Base-by-base conservation (phyloP, 2,113 vertebrate genomes). In the Tympanuchus pallidicinctus region DNA sequence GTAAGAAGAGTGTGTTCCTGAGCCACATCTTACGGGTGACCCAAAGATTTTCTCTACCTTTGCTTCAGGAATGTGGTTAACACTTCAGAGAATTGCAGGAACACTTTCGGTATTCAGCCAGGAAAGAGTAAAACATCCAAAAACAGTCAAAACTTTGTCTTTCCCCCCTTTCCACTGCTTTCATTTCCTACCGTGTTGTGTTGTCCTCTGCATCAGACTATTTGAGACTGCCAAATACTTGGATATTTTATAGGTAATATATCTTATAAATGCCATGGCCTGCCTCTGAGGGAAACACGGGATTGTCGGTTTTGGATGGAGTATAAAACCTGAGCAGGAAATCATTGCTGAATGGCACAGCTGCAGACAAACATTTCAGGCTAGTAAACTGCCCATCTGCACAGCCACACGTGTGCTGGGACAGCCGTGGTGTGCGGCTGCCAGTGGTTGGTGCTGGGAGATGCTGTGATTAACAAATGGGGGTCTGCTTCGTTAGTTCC, bases 231-330 rank as follows among this genome's bases (percentile, higher is more conserved):
- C 95, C 95, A 96, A 96, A 96, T 95, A 88, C 69, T 93, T 91
- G 89, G 89, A 59, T 93, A 94, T 95, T 96, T 97, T 96, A 95
- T 94, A 95, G 93, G 95, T 96, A 95, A 95, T 95, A 93, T 93
- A 95, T 96, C 94, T 94, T 97, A 95, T 92, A 97, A 96, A 96
- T 97, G 94, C 95, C 93, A 82, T 94, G 86, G 92, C 88, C 91
- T 92, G 86, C 92, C 92, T 94, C 94, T 90, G 86, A 93, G 93
- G 93, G 93, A 96, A 97, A 94, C 91, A 94, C 78, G 90, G 90
- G 86, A 84, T 94, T 97, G 94, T 96, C 90, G 92, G 93, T 96
- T 96, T 96, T 97, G 86, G 96, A 96, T 60, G 59, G 67, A 95
- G 88, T 86, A 82, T 97, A 93, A 95, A 88, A 92, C 92, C 95